Evolutionary conservation across 1,140 invertebrate genomes (phyloP), one percentile per base, ranked within the genome.

Genomic region (Sitophilus oryzae): DNA sequence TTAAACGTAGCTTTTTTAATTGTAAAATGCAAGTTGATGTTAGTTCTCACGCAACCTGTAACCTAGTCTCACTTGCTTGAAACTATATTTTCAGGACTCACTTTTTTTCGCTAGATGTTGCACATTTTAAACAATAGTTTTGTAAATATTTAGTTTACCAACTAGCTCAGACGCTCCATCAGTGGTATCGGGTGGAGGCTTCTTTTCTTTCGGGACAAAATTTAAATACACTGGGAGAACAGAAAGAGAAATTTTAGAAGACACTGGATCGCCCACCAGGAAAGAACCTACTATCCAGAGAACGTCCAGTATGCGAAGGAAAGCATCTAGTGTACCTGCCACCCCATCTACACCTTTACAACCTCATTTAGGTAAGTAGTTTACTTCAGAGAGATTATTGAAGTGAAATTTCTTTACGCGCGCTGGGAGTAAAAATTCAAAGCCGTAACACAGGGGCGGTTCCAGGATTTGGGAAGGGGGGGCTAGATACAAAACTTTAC

Each of bases 151-250:
- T 73, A 94, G 91, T 45, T 81, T 94, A 67, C 82, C 88, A 30
- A 88, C 88, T 61, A 91, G 90, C 55, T 84, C 85, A 40, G 89
- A 95, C 71, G 89, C 89, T 35, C 86, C 85, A 19, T 82, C 83
- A 55, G 85, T 95, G 6, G 87, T 93, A 56, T 90, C 89, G 16
- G 91, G 93, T 19, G 92, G 93, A n/a, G 89, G 90, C 9, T 82
- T 96, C 60, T 96, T 96, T 76, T 93, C 90, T 0, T 89, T 90
- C 81, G 91, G 91, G 34, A 93, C 91, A 35, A 93, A 93, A 73
- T 95, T 96, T 71, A 87, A 91, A 62, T 93, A 90, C 73, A 87
- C 87, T 44, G 92, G 92, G 1, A 77, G 91, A 50, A 92, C 91
- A 14, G 91, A 95, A 72, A 78, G 83, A 34, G 92, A 96, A 75